Evolutionary conservation across 2,797 vertebrate genomes (phyloP), one percentile per base, ranked within the genome.

Genomic region (Gymnothorax javanicus): DNA sequence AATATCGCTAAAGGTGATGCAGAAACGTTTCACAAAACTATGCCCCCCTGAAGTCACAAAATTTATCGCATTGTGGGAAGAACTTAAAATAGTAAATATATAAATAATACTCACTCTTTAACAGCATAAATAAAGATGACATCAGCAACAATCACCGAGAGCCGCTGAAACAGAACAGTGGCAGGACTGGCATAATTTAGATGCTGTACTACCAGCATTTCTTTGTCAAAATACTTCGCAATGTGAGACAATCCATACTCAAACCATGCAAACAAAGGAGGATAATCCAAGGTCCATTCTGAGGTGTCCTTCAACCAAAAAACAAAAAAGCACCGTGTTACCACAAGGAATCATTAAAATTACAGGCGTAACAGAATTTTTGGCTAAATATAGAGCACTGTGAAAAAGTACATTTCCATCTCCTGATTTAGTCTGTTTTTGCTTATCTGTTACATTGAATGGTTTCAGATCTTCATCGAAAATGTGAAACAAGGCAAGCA

Each of bases 201-300:
- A 62, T 98, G 98, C 87, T 94, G 92, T n/a, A 99, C 89, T 90
- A 91, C 93, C 91, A 99, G 89, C 98, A 99, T 99, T 88, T 97
- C 91, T 0, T 89, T 84, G 90, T 99, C 98, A 75, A 98, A 97
- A 91, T 94, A 95, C 88, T 91, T 95, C 54, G 97, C 98, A 59
- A 96, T 85, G 0, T 97, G 95, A 0, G 98, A 98, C 67, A 99
- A 94, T 0, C 93, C 92, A 0, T 92, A 95, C 88, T 99, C 97
- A 89, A 99, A 98, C 98, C 98, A 99, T n/a, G 97, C 98, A 84
- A 99, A 99, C 87, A 99, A 96, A 0, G 98, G 98, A 0, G 98
- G 98, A 89, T 99, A 99, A 93, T 99, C 98, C 95, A 99, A 91
- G 0, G 98, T 99, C 98, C 98, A 99, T 87, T 97, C 95, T 0